These are phyloP conservation scores for Sebastes variabilis DNA, from an alignment of 2,797 vertebrate species.

Conservation along the genomic window DNA sequence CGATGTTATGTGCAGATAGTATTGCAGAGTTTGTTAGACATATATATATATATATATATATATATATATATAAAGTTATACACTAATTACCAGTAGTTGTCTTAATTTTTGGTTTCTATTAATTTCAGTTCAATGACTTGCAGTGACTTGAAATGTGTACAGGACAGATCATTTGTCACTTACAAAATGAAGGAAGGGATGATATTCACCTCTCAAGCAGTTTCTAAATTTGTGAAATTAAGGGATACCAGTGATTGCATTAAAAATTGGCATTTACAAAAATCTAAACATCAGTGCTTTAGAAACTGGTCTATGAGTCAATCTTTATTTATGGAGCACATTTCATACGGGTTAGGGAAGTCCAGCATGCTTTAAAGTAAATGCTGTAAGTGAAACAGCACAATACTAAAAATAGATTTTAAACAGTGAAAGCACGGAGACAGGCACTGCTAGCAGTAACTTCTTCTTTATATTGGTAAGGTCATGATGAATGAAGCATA, in stretches of 20 bases:
- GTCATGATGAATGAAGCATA: not conserved
- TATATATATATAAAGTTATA: no score
- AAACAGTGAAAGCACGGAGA: not conserved
- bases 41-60: no score
- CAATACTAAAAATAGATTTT: not conserved
- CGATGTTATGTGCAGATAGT: not conserved
- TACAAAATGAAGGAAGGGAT: not conserved
- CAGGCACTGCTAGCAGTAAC: not conserved
- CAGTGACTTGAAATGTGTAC: not conserved
- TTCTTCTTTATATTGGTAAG: no score
- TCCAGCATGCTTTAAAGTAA: not conserved
- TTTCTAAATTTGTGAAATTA: not conserved
- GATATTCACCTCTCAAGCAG: not conserved
- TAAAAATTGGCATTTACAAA: not conserved
- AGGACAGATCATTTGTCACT: not conserved
- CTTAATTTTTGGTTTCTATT: no score
- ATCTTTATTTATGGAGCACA: not conserved
- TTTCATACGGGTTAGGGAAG: not conserved
- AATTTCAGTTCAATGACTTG: no score
- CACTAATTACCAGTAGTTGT: no score
- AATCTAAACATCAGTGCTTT: not conserved
- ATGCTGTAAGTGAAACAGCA: not conserved
- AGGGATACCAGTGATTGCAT: not conserved
- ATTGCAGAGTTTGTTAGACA: not conserved
- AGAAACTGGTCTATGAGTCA: not conserved